phyloP scores from a whole-genome alignment of 2,888 invertebrate species.

The Macroteleia sp. region DNA sequence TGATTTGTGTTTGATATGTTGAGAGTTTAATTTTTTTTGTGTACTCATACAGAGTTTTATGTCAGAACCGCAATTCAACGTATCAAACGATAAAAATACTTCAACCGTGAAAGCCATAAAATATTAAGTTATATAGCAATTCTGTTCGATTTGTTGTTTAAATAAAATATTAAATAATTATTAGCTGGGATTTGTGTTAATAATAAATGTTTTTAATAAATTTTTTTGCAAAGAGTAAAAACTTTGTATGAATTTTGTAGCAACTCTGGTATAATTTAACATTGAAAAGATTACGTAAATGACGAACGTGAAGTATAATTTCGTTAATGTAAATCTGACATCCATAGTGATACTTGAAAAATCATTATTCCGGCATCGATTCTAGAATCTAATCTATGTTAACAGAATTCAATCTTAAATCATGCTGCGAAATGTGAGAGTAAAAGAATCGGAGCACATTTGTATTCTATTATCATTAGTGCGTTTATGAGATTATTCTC shows the following conservation, averaged over 20 bases:
- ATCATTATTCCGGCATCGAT: background rate
- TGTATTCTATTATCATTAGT: slow-evolving; percentile 25
- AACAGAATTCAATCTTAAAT: slow-evolving; percentile 20
- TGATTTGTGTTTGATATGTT: slow-evolving; percentile 17
- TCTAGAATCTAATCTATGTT: slow-evolving; percentile 18
- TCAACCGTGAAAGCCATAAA: background rate
- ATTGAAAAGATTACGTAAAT: too few relatives aligned
- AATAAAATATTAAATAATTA: too few relatives aligned
- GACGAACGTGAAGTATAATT: too few relatives aligned
- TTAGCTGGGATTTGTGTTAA: too few relatives aligned
- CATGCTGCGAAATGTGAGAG: slow-evolving; percentile 9
- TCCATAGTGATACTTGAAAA: background rate
- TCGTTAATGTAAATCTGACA: background rate
- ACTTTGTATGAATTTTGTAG: too few relatives aligned
- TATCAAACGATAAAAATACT: background rate
- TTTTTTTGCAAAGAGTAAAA: too few relatives aligned
- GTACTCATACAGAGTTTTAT: background rate
- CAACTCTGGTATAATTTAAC: too few relatives aligned
- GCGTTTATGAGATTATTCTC: too few relatives aligned
- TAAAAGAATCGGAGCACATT: slow-evolving; percentile 22
- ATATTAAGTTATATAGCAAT: background rate
- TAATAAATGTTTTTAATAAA: too few relatives aligned
- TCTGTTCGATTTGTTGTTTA: too few relatives aligned
- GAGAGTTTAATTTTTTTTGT: slow-evolving; percentile 8
- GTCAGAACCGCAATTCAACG: background rate